Conservation (phyloP, 1,140 invertebrate genomes). For the Meloidogyne exigua region DNA sequence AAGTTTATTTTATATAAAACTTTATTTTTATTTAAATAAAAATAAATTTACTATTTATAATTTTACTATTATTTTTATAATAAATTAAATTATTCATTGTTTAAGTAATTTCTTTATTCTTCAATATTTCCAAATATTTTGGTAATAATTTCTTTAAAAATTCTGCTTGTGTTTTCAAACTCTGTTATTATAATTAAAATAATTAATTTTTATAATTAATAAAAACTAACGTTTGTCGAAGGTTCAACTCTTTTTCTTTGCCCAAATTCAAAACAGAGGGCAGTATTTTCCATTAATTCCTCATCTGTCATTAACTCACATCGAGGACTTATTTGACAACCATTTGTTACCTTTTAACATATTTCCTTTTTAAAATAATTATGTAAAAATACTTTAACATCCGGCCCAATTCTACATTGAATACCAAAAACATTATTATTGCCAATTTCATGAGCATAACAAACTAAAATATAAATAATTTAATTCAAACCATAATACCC, state of each 20-base stretch:
- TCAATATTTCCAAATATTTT: conserved; percentile 17
- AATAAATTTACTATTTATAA: no score
- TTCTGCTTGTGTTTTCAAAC: conserved; percentile 15
- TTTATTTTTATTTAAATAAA: neutral
- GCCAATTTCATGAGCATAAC: conserved; percentile 31
- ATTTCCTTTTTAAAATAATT: neutral
- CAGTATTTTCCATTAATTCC: conserved; percentile 21
- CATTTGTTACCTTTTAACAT: conserved; percentile 13
- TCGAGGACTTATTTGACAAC: conserved; percentile 38
- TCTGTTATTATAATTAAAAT: conserved; percentile 16
- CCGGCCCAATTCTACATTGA: conserved; percentile 30
- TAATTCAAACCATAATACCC: neutral
- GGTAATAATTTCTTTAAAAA: conserved; percentile 22
- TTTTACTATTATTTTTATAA: no score
- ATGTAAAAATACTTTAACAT: conserved; percentile 17
- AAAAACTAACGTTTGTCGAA: conserved; percentile 18
- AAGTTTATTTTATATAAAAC: neutral
- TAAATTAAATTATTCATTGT: neutral
- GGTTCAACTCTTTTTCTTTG: conserved; percentile 22
- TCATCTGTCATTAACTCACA: conserved; percentile 34
- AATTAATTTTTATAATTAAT: neutral
- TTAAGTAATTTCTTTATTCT: neutral
- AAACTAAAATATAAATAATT: conserved; percentile 20
- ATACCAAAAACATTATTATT: conserved; percentile 42
- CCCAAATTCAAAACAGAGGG: conserved; percentile 31